Percentiles rank a stretch among this genome's conserved stretches.
Evolutionary conservation across 2,888 invertebrate species (phyloP).

Genomic region (Lymantria monacha): DNA sequence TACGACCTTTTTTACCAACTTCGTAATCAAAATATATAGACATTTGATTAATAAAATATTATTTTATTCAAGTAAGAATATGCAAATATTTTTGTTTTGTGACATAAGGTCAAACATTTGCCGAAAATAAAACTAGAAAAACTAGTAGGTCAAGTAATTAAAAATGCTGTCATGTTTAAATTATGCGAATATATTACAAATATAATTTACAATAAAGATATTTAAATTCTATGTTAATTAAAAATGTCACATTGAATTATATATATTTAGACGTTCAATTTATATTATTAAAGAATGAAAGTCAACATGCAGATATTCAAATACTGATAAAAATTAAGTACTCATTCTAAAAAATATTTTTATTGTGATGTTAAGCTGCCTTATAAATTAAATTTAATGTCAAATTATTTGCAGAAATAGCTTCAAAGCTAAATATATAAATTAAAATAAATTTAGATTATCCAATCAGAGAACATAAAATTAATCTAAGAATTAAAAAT

Average conservation of each 20-base stretch:
- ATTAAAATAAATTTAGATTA: slow-evolving; percentile 30
- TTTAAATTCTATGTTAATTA: slow-evolving; percentile 41
- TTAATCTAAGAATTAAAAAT: slow-evolving; percentile 30
- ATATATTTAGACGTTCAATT: slow-evolving; percentile 10
- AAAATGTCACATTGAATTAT: slow-evolving; percentile 26
- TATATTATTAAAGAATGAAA: slow-evolving; percentile 17
- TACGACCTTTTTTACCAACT: slow-evolving; percentile 49
- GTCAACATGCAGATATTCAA: slow-evolving; percentile 10
- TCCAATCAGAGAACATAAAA: slow-evolving; percentile 31
- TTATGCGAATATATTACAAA: slow-evolving; percentile 69
- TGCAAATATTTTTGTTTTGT: neutral
- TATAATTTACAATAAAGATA: slow-evolving; percentile 60
- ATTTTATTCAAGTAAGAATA: neutral
- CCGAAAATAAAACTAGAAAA: slow-evolving; percentile 3
- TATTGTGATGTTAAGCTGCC: slow-evolving; percentile 25
- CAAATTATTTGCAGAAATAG: slow-evolving; percentile 17
- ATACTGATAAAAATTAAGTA: slow-evolving; percentile 55
- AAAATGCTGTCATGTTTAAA: slow-evolving; percentile 36
- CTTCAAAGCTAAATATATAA: slow-evolving; percentile 17
- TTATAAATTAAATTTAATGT: slow-evolving; percentile 1
- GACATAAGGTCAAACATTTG: neutral
- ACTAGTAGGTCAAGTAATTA: slow-evolving; percentile 46
- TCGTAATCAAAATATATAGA: slow-evolving; percentile 72
- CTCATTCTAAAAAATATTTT: slow-evolving; percentile 10
- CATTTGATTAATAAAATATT: slow-evolving; percentile 39